Conservation (phyloP, 2,797 vertebrate genomes). For the Notamacropus eugenii region DNA sequence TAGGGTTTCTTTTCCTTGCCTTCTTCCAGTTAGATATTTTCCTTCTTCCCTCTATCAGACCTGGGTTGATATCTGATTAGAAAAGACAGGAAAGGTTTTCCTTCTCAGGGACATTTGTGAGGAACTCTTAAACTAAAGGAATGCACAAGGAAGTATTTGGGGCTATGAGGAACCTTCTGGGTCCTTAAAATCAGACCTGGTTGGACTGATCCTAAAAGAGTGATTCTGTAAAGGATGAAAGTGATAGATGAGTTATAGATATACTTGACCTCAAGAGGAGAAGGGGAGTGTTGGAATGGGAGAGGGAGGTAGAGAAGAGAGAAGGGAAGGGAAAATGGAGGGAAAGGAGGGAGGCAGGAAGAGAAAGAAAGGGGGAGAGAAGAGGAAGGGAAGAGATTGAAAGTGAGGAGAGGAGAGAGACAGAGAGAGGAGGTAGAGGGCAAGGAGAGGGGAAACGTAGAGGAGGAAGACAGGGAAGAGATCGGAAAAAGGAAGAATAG, state of each 20-base stretch:
- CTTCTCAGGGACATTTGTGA: neutral
- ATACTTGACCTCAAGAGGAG: neutral
- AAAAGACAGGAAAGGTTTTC: neutral
- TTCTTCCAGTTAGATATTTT: neutral
- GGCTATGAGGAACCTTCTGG: neutral
- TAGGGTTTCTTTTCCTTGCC: neutral
- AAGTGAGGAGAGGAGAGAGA: neutral
- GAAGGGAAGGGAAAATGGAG: neutral
- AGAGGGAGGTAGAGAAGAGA: neutral
- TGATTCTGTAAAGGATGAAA: neutral
- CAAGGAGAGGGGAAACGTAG: no score
- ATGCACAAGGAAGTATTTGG: neutral
- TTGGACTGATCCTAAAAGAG: neutral
- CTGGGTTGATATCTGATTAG: neutral
- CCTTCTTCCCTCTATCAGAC: neutral
- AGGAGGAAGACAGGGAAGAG: no score
- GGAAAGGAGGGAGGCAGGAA: neutral
- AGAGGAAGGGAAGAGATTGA: neutral
- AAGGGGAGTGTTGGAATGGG: neutral
- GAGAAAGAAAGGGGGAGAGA: neutral
- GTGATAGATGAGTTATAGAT: neutral
- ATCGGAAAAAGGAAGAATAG: no score
- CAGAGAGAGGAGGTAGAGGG: no score
- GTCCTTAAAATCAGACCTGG: neutral
- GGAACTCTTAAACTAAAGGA: neutral